Percentiles rank a stretch among this genome's conserved stretches.
phyloP scores from a whole-genome alignment of 2,113 vertebrate species.

The Gorilla gorilla region DNA sequence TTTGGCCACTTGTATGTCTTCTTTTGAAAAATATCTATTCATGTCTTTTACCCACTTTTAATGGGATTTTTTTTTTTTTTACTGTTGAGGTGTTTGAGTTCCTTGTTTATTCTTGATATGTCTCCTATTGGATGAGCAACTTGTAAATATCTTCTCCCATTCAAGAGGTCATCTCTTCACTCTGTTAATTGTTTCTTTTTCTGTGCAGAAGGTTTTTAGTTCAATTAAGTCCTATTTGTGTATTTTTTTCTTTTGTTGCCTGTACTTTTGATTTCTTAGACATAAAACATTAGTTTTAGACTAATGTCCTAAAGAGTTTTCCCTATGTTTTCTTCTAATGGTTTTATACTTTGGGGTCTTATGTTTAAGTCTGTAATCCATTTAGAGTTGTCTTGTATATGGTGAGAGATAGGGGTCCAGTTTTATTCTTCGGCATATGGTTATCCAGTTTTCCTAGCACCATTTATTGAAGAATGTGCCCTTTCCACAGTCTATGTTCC shows the following conservation, averaged over 20 bases:
- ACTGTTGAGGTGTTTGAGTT: no score
- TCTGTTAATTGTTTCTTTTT: not conserved
- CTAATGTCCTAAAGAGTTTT: not conserved
- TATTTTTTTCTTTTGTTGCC: not conserved
- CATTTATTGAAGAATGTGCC: not conserved
- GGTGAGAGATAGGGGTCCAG: not conserved
- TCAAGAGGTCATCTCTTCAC: not conserved
- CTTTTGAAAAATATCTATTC: no score
- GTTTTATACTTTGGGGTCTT: not conserved
- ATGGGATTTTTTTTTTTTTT: no score
- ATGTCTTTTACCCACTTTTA: no score
- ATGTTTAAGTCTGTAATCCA: not conserved
- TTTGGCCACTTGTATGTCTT: no score
- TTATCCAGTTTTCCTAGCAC: not conserved
- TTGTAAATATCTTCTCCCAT: not conserved
- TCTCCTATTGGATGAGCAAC: not conserved
- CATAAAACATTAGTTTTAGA: not conserved
- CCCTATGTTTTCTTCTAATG: not conserved
- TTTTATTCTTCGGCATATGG: not conserved
- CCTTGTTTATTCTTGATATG: no score
- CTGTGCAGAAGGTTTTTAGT: not conserved
- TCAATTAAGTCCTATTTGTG: not conserved
- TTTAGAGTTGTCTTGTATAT: not conserved
- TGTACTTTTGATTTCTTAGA: not conserved
- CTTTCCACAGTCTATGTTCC: not conserved